Percentiles rank a stretch among this genome's conserved stretches.
Conservation (phyloP, 1,140 invertebrate genomes). For the Lanistes nyassanus region DNA sequence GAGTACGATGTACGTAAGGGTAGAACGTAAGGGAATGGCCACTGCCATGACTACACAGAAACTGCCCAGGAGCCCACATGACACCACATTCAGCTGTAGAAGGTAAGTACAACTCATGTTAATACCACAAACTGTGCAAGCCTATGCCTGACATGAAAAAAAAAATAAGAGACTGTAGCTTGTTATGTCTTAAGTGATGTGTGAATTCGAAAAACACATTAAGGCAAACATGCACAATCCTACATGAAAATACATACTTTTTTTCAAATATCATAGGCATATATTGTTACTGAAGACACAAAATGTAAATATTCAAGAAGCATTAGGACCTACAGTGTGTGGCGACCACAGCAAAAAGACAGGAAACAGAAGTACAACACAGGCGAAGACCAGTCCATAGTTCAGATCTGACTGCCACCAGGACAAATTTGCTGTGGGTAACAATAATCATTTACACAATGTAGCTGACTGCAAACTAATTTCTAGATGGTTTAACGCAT, state of each 20-base stretch:
- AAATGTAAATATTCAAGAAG: no score
- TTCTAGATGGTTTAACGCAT: background rate
- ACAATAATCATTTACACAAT: background rate
- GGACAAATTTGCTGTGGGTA: constrained; percentile 22
- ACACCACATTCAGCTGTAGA: constrained; percentile 20
- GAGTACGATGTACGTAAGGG: constrained; percentile 7
- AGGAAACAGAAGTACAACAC: constrained; percentile 18
- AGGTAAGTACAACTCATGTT: background rate
- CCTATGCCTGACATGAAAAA: no score
- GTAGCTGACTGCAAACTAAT: background rate
- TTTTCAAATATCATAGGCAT: no score
- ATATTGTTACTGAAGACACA: no score
- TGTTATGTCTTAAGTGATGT: no score
- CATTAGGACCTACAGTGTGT: constrained; percentile 20
- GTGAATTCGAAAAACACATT: no score
- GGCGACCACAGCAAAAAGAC: constrained; percentile 22
- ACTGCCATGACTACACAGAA: constrained; percentile 13
- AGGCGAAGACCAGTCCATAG: constrained; percentile 30
- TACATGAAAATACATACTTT: no score
- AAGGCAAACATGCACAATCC: no score
- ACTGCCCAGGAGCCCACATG: constrained; percentile 1
- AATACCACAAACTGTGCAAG: no score
- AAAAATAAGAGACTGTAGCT: no score
- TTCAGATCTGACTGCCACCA: constrained; percentile 26
- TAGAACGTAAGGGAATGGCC: constrained; percentile 9